These are phyloP conservation scores for Morpho helenor DNA, from an alignment of 2,888 invertebrate species.

Conservation along the genomic window DNA sequence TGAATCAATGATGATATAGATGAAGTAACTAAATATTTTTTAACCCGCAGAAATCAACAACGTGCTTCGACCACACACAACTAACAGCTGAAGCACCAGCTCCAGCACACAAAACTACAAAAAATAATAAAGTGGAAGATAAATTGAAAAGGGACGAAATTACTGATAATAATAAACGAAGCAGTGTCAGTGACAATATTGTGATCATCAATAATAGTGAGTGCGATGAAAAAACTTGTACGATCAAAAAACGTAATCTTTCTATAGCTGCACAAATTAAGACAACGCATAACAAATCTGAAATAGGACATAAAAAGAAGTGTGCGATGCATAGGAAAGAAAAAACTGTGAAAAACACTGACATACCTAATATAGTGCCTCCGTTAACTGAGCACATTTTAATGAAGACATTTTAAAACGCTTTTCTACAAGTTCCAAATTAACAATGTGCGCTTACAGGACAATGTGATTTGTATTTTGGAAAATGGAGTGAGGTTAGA, in stretches of 20 bases:
- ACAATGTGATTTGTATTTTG: slow-evolving; percentile 21
- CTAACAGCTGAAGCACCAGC: slow-evolving; percentile 41
- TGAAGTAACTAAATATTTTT: background rate
- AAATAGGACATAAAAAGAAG: slow-evolving; percentile 63
- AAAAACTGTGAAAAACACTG: slow-evolving; percentile 46
- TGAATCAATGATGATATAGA: no score
- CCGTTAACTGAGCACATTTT: slow-evolving; percentile 61
- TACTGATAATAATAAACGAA: slow-evolving; percentile 29
- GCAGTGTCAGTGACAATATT: slow-evolving; percentile 34
- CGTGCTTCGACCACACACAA: slow-evolving; percentile 65
- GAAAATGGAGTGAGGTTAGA: slow-evolving; percentile 36
- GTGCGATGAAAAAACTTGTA: slow-evolving; percentile 47
- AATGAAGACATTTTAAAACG: slow-evolving; percentile 59
- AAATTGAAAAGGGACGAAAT: slow-evolving; percentile 33
- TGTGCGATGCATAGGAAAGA: slow-evolving; percentile 59
- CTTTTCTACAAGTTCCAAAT: slow-evolving; percentile 18
- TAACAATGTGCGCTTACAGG: slow-evolving; percentile 17
- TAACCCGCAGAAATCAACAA: slow-evolving; percentile 61
- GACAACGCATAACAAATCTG: slow-evolving; percentile 68
- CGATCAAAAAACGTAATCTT: slow-evolving; percentile 54
- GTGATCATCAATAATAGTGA: slow-evolving; percentile 33
- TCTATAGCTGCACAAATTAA: slow-evolving; percentile 65
- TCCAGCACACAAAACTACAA: slow-evolving; percentile 29
- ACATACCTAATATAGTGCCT: slow-evolving; percentile 51
- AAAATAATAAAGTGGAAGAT: slow-evolving; percentile 28